phyloP scores from a whole-genome alignment of 2,888 invertebrate genomes.

The Tenthredo amoena region DNA sequence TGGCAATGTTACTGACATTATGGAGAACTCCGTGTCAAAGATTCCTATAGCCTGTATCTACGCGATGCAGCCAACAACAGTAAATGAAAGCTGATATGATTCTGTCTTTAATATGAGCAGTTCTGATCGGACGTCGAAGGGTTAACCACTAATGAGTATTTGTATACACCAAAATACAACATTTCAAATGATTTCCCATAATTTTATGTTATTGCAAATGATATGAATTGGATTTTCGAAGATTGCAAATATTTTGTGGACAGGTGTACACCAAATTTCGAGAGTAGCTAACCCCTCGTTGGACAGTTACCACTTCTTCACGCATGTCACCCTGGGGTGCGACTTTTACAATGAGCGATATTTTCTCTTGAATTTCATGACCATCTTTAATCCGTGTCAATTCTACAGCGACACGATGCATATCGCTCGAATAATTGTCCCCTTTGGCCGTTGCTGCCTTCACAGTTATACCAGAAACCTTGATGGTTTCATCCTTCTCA shows the following conservation, averaged over 20 bases:
- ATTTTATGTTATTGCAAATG: neutral
- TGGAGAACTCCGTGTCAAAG: constrained; percentile 69
- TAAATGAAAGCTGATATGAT: neutral
- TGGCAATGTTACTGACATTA: constrained; percentile 70
- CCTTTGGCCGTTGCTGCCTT: constrained; percentile 73
- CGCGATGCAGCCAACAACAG: neutral
- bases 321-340: neutral
- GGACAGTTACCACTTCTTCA: constrained; percentile 17
- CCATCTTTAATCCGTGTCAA: constrained; percentile 58
- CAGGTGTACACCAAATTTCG: neutral
- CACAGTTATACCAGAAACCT: constrained; percentile 65
- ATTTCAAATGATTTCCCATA: neutral
- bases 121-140: neutral
- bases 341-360: constrained; percentile 58
- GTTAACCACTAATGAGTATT: neutral
- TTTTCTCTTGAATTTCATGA: constrained; percentile 64
- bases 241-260: neutral
- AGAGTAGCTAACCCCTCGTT: neutral
- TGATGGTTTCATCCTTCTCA: constrained; percentile 67
- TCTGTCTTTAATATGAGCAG: neutral
- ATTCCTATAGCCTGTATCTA: constrained; percentile 63
- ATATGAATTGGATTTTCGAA: neutral
- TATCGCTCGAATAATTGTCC: constrained; percentile 76
- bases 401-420: constrained; percentile 68
- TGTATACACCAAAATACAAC: neutral